Base-by-base conservation (phyloP, 1,140 invertebrate species). In the Proales similis region DNA sequence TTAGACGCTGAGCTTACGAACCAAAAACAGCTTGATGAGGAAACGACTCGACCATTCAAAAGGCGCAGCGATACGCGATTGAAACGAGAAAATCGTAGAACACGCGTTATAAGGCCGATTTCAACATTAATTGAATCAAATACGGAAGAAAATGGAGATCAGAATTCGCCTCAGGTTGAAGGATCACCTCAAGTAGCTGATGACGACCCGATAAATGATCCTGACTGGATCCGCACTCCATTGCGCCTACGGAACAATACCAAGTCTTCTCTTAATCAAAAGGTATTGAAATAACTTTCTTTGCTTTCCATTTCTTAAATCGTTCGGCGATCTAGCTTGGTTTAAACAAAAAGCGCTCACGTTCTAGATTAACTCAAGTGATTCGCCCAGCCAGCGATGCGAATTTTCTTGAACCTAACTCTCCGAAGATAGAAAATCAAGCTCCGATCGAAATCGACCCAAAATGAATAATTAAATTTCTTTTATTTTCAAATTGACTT, bases 141-240 rank as follows among this genome's bases (percentile, higher is more conserved):
- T 11, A 11, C 36, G n/a, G 45, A 39, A 33, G 51, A 57, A 33
- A 39, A 42, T 42, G 27, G 36, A 14, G 1, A 29, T 2, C 19
- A 20, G 4, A 29, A 39, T 4, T 39, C 33, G 3, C 17, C 38
- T 6, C 4, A 2, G 2, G n/a, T 17, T 5, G 43, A n/a, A n/a
- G n/a, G n/a, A n/a, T n/a, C n/a, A n/a, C n/a, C n/a, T n/a, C n/a
- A 19, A 20, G 3, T 9, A 20, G 51, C 2, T 14, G 36, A 57
- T 3, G 36, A 57, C 9, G 24, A 57, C 45, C 1, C 3, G 2
- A 1, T 14, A 38, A 42, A 26, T 2, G 36, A 57, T 26, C 51
- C 51, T n/a, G 51, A 57, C n/a, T 57, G 51, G 51, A 27, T 42
- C 7, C 39, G 45, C 11, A 57, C 51, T 17, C 51, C 51, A 9